Conservation (phyloP, 2,797 vertebrate genomes). For the Miichthys miiuy region DNA sequence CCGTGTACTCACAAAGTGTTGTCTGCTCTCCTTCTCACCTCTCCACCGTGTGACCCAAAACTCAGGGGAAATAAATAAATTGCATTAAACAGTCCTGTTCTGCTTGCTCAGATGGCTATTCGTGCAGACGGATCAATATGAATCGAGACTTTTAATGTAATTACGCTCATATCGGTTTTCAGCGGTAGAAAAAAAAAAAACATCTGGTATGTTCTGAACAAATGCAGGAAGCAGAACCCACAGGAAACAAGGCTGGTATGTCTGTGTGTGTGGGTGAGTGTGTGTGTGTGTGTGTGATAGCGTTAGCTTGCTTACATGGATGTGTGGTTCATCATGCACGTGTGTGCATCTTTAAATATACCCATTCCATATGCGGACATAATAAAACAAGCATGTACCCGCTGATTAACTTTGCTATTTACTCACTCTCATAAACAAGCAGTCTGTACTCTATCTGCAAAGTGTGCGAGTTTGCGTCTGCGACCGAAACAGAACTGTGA, state of each 20-base stretch:
- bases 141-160: constrained; percentile 33
- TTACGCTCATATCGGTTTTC: constrained; percentile 42
- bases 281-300: not conserved
- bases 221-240: constrained; percentile 67
- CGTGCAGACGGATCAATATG: constrained; percentile 37
- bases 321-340: constrained; percentile 37
- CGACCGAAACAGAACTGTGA: constrained; percentile 22
- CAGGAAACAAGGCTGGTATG: constrained; percentile 47
- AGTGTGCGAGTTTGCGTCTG: not conserved
- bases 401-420: constrained; percentile 6
- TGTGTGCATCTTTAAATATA: not conserved
- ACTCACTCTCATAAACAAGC: constrained; percentile 2
- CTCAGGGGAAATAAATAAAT: constrained; percentile 34
- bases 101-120: constrained; percentile 37
- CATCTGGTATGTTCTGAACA: constrained; percentile 28
- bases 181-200: constrained; percentile 21
- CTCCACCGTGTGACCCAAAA: constrained; percentile 5
- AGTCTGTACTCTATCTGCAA: not conserved
- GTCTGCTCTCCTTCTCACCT: constrained; percentile 18
- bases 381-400: constrained; percentile 6
- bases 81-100: constrained; percentile 32
- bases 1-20: constrained; percentile 13
- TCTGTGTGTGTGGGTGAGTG: not conserved
- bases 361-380: not conserved
- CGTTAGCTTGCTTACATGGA: not conserved